A percentile compares a stretch with the other conserved stretches of the same genome.
These are phyloP conservation scores for Euthynnus affinis DNA, from an alignment of 2,797 vertebrate genomes.

Conservation along the genomic window DNA sequence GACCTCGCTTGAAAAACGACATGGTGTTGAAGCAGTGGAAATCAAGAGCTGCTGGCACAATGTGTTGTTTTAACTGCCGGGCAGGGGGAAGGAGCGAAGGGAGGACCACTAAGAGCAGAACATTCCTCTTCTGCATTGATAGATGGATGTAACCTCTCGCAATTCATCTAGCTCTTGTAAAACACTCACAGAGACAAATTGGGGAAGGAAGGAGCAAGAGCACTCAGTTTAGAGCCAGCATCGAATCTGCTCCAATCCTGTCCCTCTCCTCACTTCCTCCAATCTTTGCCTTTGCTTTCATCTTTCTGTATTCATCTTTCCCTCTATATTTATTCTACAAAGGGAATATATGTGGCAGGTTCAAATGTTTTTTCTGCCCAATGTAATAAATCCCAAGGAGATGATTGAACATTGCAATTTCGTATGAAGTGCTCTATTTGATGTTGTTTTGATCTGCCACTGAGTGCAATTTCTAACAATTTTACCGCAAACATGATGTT, in stretches of 20 bases:
- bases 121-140: constrained; percentile 57
- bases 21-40: constrained; percentile 78
- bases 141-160: constrained; percentile 60
- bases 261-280: constrained; percentile 22
- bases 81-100: neutral
- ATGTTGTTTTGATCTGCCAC: neutral
- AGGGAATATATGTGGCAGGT: neutral
- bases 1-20: constrained; percentile 77
- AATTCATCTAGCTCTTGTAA: constrained; percentile 68
- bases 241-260: constrained; percentile 25
- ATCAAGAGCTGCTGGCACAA: constrained; percentile 74
- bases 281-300: constrained; percentile 21
- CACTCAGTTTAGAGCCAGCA: constrained; percentile 28
- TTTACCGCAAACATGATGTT: neutral
- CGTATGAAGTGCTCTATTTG: neutral
- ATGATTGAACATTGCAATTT: neutral
- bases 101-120: constrained; percentile 41
- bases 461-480: neutral
- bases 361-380: neutral
- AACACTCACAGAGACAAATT: constrained; percentile 69
- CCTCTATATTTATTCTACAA: neutral
- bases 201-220: neutral
- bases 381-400: neutral
- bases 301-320: constrained; percentile 1
- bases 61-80: constrained; percentile 72